Percentiles rank a stretch among this genome's conserved stretches.
Evolutionary conservation across 2,888 invertebrate species (phyloP).

Genomic region (Catocala sponsa): DNA sequence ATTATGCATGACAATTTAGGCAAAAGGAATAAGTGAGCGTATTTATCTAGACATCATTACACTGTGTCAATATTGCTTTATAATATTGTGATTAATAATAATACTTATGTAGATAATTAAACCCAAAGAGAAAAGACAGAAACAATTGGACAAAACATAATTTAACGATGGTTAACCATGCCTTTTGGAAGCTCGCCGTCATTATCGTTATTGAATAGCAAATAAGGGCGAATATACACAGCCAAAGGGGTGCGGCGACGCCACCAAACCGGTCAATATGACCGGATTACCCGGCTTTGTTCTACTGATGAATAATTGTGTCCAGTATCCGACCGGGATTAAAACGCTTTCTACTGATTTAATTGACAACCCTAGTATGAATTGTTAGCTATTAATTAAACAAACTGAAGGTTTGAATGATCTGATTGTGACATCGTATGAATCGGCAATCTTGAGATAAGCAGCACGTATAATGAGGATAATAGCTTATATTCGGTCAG

Average conservation of each 20-base stretch:
- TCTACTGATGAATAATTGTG: slow-evolving; percentile 85
- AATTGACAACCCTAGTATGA: slow-evolving; percentile 83
- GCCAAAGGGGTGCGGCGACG: slow-evolving; percentile 56
- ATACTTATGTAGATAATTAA: slow-evolving; percentile 8
- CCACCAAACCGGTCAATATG: slow-evolving; percentile 77
- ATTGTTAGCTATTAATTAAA: slow-evolving; percentile 80
- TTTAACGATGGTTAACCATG: slow-evolving; percentile 34
- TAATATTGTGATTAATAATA: not conserved
- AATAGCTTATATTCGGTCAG: slow-evolving; percentile 25
- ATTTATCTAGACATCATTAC: slow-evolving; percentile 1
- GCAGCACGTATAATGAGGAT: not conserved
- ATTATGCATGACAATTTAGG: not conserved
- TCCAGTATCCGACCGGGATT: slow-evolving; percentile 81
- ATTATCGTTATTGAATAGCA: slow-evolving; percentile 71
- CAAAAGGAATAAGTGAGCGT: not conserved
- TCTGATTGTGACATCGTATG: slow-evolving; percentile 56
- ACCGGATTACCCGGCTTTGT: slow-evolving; percentile 82
- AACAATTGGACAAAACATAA: slow-evolving; percentile 34
- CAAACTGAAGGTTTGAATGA: slow-evolving; percentile 67
- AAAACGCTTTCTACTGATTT: slow-evolving; percentile 83
- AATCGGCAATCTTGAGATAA: slow-evolving; percentile 27
- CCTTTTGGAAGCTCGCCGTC: slow-evolving; percentile 49
- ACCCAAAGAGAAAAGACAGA: slow-evolving; percentile 8
- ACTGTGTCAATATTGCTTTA: too few relatives aligned
- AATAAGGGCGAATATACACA: slow-evolving; percentile 63